Evolutionary conservation across 37 sponge, comb jelly and placozoan genomes (phyloP), one percentile per base, ranked within the genome.

Genomic region (Oopsacas minuta): DNA sequence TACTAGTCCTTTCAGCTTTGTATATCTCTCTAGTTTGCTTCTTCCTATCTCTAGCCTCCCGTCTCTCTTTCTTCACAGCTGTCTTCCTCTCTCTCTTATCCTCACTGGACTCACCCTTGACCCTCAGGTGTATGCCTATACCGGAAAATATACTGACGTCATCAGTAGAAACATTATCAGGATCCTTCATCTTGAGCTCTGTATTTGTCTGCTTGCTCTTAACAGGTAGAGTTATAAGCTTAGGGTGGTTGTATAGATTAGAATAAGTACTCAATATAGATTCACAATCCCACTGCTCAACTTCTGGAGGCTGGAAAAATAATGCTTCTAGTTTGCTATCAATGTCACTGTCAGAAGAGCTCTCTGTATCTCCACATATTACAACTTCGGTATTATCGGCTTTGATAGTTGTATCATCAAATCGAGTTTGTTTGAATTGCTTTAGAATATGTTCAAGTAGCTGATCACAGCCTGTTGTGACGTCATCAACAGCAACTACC

Each of bases 221-320:
- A 36, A 83, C 52, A 0, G 83, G 90, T 23, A 88, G 88, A 1
- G 38, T 37, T 42, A 93, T 93, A 83, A 86, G 88, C 34, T 88
- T 89, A 8, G 96, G 96, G 53, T 96, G 96, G 83, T 96, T 96
- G 90, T 92, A 96, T 8, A 92, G 86, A 84, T 88, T 96, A 51
- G 96, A 93, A 83, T 92, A 90, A 10, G 96, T 96, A 8, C 86
- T 86, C 10, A 90, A 83, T 30, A 90, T 84, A 25, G 90, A 87
- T 39, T 96, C 94, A 87, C 96, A 96, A 85, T 96, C 96, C 92
- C 92, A 96, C 53, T 88, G 83, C 17, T 52, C 81, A 23, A 38
- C 52, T n/a, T 34, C 52, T 0, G 38, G 35, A 36, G 82, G 75
- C 36, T 81, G 86, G 30, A 86, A 69, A 75, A 86, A 53, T 83